Evolutionary conservation across 2,888 invertebrate species (phyloP).

Genomic region (Meiosimyza platycephala): DNA sequence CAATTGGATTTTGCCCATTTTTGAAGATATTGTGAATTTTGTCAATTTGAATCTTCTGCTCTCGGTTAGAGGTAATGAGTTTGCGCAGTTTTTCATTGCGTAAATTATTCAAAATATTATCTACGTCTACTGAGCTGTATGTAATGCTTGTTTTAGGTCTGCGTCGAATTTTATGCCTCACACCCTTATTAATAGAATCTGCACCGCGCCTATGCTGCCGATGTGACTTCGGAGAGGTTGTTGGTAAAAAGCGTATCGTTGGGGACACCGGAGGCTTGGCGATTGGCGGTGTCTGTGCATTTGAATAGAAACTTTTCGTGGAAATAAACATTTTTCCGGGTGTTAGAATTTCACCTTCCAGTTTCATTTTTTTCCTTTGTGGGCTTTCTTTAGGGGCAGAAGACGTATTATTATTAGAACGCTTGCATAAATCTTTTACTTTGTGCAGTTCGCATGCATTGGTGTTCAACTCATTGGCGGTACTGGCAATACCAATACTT

Average conservation of each 20-base stretch:
- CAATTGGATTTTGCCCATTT: conserved; percentile 59
- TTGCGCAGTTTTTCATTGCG: conserved; percentile 60
- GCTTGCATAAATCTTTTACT: neutral
- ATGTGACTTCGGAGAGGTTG: conserved; percentile 9
- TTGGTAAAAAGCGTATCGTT: neutral
- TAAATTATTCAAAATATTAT: conserved; percentile 55
- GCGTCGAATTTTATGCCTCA: conserved; percentile 58
- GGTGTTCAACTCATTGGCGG: conserved; percentile 26
- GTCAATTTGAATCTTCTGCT: conserved; percentile 58
- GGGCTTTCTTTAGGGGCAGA: conserved; percentile 37
- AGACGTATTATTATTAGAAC: neutral
- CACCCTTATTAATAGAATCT: conserved; percentile 59
- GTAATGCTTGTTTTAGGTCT: conserved; percentile 32
- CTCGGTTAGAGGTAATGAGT: conserved; percentile 56
- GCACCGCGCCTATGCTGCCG: conserved; percentile 26
- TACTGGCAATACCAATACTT: neutral
- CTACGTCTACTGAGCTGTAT: conserved; percentile 47
- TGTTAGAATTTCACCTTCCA: conserved; percentile 17
- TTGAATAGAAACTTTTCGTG: conserved; percentile 54
- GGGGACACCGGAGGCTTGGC: neutral
- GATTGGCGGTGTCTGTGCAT: conserved; percentile 31
- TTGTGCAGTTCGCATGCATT: conserved; percentile 30
- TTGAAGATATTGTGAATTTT: conserved; percentile 60
- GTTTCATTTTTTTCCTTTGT: conserved; percentile 44
- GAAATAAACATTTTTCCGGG: conserved; percentile 46